Percentiles rank a stretch among this genome's conserved stretches.
These are phyloP conservation scores for Pseudanteris insignis DNA, from an alignment of 2,888 invertebrate genomes.

Conservation along the genomic window DNA sequence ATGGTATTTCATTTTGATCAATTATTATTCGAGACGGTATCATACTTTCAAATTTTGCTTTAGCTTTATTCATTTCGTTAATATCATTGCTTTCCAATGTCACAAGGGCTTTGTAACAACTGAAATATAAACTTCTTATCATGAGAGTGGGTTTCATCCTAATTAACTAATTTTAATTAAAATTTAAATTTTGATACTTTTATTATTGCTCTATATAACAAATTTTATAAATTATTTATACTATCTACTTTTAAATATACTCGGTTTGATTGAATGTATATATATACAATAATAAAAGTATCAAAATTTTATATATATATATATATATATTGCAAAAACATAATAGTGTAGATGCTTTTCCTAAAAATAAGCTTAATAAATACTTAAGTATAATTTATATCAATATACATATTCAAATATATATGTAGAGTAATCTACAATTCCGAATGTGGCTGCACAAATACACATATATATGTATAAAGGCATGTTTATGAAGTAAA, in stretches of 20 bases:
- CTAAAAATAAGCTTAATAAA: too few species aligned
- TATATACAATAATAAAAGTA: too few species aligned
- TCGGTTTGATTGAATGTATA: too few species aligned
- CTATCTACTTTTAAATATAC: too few species aligned
- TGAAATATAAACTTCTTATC: too few species aligned
- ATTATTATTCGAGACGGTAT: constrained; percentile 53
- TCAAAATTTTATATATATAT: too few species aligned
- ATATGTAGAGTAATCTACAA: constrained; percentile 9
- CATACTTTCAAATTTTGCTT: constrained; percentile 62
- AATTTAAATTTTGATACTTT: not conserved
- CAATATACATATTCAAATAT: constrained; percentile 16
- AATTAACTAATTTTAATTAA: not conserved
- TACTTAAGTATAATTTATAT: too few species aligned
- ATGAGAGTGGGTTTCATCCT: too few species aligned
- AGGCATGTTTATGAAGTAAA: constrained; percentile 26
- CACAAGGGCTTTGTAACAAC: constrained; percentile 68
- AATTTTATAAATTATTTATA: too few species aligned
- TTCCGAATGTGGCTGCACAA: constrained; percentile 11
- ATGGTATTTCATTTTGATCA: constrained; percentile 34
- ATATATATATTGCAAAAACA: too few species aligned
- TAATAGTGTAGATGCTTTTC: too few species aligned
- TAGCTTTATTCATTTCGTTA: constrained; percentile 60
- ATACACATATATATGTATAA: constrained; percentile 20
- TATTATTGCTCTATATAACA: too few species aligned
- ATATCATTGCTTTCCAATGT: constrained; percentile 68